A percentile compares a stretch with the other conserved stretches of the same genome.
These are phyloP conservation scores for Syrmaticus mikado DNA, from an alignment of 2,113 vertebrate species.

Conservation along the genomic window DNA sequence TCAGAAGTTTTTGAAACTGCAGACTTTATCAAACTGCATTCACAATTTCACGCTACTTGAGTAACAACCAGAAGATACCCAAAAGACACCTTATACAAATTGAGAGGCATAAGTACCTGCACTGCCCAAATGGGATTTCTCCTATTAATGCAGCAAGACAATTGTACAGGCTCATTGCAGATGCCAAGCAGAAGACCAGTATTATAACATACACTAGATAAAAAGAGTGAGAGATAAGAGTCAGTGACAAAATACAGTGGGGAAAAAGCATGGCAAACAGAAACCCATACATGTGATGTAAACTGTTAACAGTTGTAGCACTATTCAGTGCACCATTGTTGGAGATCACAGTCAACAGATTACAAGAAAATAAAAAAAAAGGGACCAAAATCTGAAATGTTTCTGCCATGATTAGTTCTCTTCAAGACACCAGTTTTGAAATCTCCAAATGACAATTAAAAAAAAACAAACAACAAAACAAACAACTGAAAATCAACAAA, in stretches of 20 bases:
- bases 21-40: neutral
- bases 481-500: neutral
- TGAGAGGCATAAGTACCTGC: conserved; percentile 79
- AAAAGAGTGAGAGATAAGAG: neutral
- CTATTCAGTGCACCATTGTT: rapidly evolving
- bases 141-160: conserved; percentile 87
- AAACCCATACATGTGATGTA: neutral
- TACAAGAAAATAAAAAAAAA: neutral
- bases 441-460: neutral
- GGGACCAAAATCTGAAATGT: neutral
- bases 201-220: conserved; percentile 92
- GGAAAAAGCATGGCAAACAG: neutral
- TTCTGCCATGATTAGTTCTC: neutral
- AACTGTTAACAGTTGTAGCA: neutral
- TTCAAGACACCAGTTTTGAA: neutral
- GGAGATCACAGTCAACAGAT: neutral
- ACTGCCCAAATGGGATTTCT: conserved; percentile 81
- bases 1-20: neutral
- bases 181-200: conserved; percentile 91
- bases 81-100: neutral
- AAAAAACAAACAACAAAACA: neutral
- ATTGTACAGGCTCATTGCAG: conserved; percentile 90
- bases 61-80: neutral
- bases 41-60: neutral
- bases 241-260: neutral